These are phyloP conservation scores for Hephaestus fuliginosus DNA, from an alignment of 2,797 vertebrate genomes.

Conservation along the genomic window DNA sequence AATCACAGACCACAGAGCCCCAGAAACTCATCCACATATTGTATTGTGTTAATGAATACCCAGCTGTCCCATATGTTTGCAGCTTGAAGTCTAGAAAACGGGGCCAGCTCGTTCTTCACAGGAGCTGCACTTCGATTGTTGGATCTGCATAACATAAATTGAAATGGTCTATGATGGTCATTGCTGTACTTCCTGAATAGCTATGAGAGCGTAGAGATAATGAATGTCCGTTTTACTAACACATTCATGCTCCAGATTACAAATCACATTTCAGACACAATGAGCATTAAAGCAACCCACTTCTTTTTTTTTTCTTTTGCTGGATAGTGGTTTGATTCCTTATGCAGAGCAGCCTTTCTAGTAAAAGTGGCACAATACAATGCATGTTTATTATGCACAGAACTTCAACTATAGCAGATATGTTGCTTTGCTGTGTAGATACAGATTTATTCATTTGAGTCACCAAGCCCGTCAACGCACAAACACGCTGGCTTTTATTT, in stretches of 20 bases:
- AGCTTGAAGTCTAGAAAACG: slow-evolving; percentile 44
- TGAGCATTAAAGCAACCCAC: slow-evolving; percentile 11
- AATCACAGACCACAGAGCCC: slow-evolving; percentile 15
- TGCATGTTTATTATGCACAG: not conserved
- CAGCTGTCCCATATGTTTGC: slow-evolving; percentile 50
- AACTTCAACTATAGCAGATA: not conserved
- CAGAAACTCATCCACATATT: slow-evolving; percentile 41
- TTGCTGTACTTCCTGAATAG: slow-evolving; percentile 26
- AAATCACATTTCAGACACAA: slow-evolving; percentile 38
- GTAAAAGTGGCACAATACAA: not conserved
- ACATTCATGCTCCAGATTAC: slow-evolving; percentile 29
- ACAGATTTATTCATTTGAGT: slow-evolving; percentile 32
- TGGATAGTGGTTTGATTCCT: not conserved
- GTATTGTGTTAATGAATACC: slow-evolving; percentile 41
- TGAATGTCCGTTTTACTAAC: slow-evolving; percentile 24
- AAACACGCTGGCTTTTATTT: slow-evolving; percentile 50
- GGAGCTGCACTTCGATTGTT: slow-evolving; percentile 29
- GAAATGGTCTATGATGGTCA: slow-evolving; percentile 18
- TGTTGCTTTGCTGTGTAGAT: not conserved
- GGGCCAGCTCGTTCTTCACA: slow-evolving; percentile 40
- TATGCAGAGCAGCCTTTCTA: not conserved
- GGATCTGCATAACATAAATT: slow-evolving; percentile 31
- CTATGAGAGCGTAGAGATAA: slow-evolving; percentile 16
- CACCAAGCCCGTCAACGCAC: slow-evolving; percentile 26
- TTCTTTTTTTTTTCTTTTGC: not conserved